Percentiles rank a stretch among this genome's conserved stretches.
Conservation (phyloP, 2,888 invertebrate genomes). For the Polymixis lichenea region DNA sequence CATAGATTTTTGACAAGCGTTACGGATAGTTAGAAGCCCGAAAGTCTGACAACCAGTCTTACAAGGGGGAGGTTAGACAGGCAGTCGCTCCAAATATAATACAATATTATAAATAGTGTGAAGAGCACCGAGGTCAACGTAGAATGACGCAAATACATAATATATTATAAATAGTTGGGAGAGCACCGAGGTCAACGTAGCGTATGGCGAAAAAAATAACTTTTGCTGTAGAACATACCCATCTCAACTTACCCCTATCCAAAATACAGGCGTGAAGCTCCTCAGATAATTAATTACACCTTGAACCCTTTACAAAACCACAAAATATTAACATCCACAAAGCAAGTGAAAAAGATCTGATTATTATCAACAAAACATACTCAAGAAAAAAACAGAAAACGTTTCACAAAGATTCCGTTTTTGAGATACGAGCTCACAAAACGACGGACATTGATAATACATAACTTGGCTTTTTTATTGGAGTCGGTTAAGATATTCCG, state of each 20-base stretch:
- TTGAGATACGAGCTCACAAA: constrained; percentile 66
- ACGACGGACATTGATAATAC: constrained; percentile 63
- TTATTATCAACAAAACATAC: constrained; percentile 53
- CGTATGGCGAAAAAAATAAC: not conserved
- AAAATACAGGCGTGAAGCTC: not conserved
- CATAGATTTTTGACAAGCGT: too few relatives aligned
- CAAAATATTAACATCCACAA: constrained; percentile 44
- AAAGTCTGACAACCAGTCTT: too few relatives aligned
- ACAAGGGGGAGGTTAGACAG: too few relatives aligned
- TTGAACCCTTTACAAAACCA: constrained; percentile 9
- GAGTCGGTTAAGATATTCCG: constrained; percentile 55
- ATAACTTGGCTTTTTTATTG: constrained; percentile 54
- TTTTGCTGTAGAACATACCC: not conserved
- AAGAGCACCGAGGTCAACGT: too few relatives aligned
- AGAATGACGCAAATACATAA: too few relatives aligned
- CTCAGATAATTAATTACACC: constrained; percentile 36
- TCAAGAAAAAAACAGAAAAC: constrained; percentile 40
- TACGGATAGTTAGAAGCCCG: too few relatives aligned
- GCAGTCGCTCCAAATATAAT: too few relatives aligned
- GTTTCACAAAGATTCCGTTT: constrained; percentile 60
- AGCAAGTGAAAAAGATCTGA: constrained; percentile 53
- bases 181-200: too few relatives aligned
- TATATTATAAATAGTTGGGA: too few relatives aligned
- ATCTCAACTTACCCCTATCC: not conserved
- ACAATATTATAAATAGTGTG: too few relatives aligned